These are phyloP conservation scores for Alligator sinensis DNA, from an alignment of 2,113 vertebrate genomes.

Conservation along the genomic window DNA sequence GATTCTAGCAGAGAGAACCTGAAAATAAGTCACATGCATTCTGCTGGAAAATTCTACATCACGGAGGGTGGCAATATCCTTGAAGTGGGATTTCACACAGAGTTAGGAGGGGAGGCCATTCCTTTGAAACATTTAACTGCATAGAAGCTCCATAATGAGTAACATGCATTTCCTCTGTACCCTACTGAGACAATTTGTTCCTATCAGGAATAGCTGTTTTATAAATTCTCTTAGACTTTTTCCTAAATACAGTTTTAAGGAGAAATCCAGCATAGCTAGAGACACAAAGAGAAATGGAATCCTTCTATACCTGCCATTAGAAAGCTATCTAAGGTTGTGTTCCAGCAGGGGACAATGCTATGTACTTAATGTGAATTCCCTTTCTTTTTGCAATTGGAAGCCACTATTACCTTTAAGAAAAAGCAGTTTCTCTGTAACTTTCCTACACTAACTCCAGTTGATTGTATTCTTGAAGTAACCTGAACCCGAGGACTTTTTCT, in stretches of 20 bases:
- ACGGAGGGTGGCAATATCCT: neutral
- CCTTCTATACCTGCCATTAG: neutral
- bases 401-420: neutral
- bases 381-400: neutral
- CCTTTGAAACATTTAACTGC: neutral
- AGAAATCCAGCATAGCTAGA: slow-evolving; percentile 1
- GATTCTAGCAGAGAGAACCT: neutral
- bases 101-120: neutral
- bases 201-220: neutral
- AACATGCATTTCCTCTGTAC: neutral
- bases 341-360: neutral
- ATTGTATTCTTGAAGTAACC: neutral
- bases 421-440: neutral
- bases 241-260: neutral
- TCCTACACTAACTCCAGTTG: fast-evolving
- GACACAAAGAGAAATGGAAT: neutral
- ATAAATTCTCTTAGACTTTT: neutral
- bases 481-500: neutral
- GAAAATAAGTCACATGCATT: fast-evolving
- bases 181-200: neutral
- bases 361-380: neutral
- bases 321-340: neutral
- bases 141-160: neutral
- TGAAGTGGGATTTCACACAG: neutral
- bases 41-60: neutral